Evolutionary conservation across 2,113 vertebrate genomes (phyloP), one percentile per base, ranked within the genome.

Genomic region (Gobiocypris rarus): DNA sequence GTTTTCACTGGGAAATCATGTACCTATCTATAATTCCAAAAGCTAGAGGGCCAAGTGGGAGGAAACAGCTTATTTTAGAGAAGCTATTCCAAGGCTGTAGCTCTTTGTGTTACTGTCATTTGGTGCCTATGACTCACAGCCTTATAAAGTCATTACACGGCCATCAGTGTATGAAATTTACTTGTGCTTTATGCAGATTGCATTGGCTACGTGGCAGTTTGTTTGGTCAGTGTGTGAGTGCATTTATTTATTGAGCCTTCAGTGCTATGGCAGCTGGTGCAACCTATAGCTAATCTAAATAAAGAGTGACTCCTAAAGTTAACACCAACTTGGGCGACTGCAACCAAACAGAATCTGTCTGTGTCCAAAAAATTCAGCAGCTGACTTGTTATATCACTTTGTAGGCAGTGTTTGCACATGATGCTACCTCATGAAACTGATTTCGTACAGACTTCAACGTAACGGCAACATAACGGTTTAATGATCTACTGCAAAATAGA

Each of bases 41-140:
- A 56, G 82, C 67, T 79, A 75, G 83, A 65, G 45, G 58, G 69
- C 15, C 58, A 83, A 79, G 70, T 83, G 70, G 82, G 76, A 58
- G 85, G 76, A 31, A n/a, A 43, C 43, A 34, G 75, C 52, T 80
- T 73, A 71, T 73, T 85, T 58, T 61, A 80, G 83, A 73, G 83
- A 26, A 81, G 82, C 76, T 84, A 75, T 86, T 86, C 76, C 52
- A 69, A 79, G 81, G 67, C 24, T 31, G n/a, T 52, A 45, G 81
- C 81, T 67, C 43, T 82, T 54, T 79, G 31, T 52, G 22, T 41
- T 56, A 56, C 71, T 80, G 34, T 77, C 48, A 28, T 78, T 84
- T 70, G 22, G 65, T 70, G 48, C 28, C 28, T 56, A 56, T 78
- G 85, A 83, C 43, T 86, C 67, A 65, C 4, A 67, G 56, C 58